A percentile compares a stretch with the other conserved stretches of the same genome.
Evolutionary conservation across 1,140 invertebrate species (phyloP).

Genomic region (Drosophila kikkawai): DNA sequence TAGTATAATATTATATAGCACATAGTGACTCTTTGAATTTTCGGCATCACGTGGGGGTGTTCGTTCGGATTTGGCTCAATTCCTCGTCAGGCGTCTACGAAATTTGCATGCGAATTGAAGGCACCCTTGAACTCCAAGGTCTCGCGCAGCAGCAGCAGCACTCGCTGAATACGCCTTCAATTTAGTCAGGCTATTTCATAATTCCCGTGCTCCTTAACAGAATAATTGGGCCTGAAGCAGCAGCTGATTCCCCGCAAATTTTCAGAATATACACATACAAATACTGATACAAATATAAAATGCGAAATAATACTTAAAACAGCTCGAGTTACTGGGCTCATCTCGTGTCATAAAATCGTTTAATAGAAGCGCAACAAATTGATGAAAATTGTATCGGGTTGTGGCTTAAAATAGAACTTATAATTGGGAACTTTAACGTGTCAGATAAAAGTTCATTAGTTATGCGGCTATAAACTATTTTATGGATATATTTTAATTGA

Average conservation of each 20-base stretch:
- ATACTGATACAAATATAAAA: neutral
- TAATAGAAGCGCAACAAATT: conserved; percentile 30
- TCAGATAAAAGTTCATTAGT: neutral
- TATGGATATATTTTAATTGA: neutral
- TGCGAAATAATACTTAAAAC: neutral
- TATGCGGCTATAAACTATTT: neutral
- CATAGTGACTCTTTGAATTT: conserved; percentile 34
- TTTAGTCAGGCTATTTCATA: conserved; percentile 39
- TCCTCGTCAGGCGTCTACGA: conserved; percentile 19
- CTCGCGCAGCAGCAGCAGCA: conserved; percentile 25
- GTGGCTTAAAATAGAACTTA: conserved; percentile 25
- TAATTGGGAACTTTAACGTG: conserved; percentile 13
- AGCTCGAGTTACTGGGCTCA: conserved; percentile 16
- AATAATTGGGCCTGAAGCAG: conserved; percentile 43
- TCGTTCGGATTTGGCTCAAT: conserved; percentile 36
- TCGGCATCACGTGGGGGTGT: conserved; percentile 12
- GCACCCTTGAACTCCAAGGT: conserved; percentile 49
- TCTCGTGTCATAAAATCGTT: conserved; percentile 46
- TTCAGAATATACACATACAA: neutral
- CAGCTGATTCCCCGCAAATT: conserved; percentile 35
- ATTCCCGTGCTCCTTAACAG: conserved; percentile 40
- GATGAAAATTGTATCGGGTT: conserved; percentile 44
- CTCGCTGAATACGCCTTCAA: conserved; percentile 25
- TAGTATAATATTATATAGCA: conserved; percentile 5
- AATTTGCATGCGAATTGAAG: conserved; percentile 52